Evolutionary conservation across 2,888 invertebrate species (phyloP).

Genomic region (Lasioglossum oenotherae): DNA sequence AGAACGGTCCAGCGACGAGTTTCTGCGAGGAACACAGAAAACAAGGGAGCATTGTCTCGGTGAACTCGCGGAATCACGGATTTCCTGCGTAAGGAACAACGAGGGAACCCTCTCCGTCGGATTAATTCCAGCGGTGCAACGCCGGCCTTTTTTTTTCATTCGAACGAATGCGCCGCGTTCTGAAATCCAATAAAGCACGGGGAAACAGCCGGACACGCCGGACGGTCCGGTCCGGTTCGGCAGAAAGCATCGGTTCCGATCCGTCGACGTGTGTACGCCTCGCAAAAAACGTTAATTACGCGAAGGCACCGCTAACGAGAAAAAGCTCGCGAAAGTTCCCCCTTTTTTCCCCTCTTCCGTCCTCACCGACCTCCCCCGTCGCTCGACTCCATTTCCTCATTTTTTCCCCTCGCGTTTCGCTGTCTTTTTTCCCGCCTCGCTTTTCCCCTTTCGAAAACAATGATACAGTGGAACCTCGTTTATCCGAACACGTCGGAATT

Average conservation of each 20-base stretch:
- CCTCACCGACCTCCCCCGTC: not conserved
- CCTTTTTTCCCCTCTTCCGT: not conserved
- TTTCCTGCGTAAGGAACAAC: slow-evolving; percentile 39
- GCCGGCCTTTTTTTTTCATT: slow-evolving; percentile 16
- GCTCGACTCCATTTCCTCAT: not conserved
- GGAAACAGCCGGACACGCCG: slow-evolving; percentile 31
- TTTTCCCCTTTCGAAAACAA: not conserved
- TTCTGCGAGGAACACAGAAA: slow-evolving; percentile 4
- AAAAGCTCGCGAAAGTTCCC: slow-evolving; percentile 43
- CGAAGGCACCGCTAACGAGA: slow-evolving; percentile 45
- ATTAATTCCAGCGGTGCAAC: slow-evolving; percentile 42
- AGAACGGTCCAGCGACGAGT: not conserved
- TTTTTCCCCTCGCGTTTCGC: not conserved
- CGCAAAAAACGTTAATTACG: slow-evolving; percentile 56
- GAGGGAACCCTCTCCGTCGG: slow-evolving; percentile 26
- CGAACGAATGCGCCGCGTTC: slow-evolving; percentile 13
- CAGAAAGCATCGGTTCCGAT: slow-evolving; percentile 33
- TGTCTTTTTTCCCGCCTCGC: not conserved
- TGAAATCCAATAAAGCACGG: slow-evolving; percentile 48
- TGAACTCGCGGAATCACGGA: slow-evolving; percentile 7
- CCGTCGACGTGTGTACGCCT: slow-evolving; percentile 1
- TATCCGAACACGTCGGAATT: no score
- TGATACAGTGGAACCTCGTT: not conserved
- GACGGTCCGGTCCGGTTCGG: slow-evolving; percentile 5
- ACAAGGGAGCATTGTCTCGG: slow-evolving; percentile 15